These are phyloP conservation scores for Aldrovandia affinis DNA, from an alignment of 2,797 vertebrate genomes.

Conservation along the genomic window DNA sequence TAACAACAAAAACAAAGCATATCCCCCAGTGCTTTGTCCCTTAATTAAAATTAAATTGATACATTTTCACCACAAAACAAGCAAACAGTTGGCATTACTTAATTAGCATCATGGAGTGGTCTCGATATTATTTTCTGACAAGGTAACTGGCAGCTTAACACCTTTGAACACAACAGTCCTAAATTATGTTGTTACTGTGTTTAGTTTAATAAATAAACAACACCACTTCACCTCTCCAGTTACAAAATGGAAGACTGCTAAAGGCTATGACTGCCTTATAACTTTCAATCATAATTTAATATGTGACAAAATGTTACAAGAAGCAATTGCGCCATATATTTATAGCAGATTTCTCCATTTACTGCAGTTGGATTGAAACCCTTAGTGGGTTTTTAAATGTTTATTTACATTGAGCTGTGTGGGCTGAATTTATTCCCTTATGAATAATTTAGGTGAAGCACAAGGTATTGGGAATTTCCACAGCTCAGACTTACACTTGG, in stretches of 20 bases:
- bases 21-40: not conserved
- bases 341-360: conserved; percentile 15
- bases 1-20: not conserved
- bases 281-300: conserved; percentile 23
- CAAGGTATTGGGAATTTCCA: conserved; percentile 2
- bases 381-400: conserved; percentile 29
- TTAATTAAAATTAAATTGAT: conserved; percentile 6
- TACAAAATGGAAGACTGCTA: not conserved
- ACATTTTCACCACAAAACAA: not conserved
- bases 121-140: not conserved
- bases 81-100: conserved; percentile 1
- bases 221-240: too few relatives aligned
- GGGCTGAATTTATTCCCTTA: conserved; percentile 9
- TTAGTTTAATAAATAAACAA: conserved; percentile 13
- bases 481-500: conserved; percentile 18
- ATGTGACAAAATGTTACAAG: not conserved
- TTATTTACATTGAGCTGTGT: conserved; percentile 23
- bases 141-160: conserved; percentile 14
- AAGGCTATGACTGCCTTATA: not conserved
- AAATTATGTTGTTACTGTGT: not conserved
- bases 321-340: conserved; percentile 8
- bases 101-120: not conserved
- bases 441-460: conserved; percentile 30
- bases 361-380: conserved; percentile 25
- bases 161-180: not conserved